Evolutionary conservation across 1,140 invertebrate genomes (phyloP).

Genomic region (Lerema accius): DNA sequence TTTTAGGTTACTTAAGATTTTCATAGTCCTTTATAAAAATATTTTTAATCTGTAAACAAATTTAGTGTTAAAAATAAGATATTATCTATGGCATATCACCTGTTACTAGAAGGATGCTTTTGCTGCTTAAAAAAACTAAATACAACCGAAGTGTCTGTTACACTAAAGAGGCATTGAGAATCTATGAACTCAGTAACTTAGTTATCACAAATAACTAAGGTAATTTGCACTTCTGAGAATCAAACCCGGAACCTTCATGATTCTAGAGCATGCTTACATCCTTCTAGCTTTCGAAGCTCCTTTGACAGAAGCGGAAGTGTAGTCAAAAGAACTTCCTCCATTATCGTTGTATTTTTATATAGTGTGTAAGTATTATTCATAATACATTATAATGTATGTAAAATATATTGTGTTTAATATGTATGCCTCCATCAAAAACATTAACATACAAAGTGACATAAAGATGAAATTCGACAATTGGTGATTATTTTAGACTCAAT

Average conservation of each 20-base stretch:
- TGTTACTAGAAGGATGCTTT: conserved; percentile 35
- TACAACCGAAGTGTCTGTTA: too few species aligned
- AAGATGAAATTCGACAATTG: too few species aligned
- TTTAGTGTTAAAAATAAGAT: conserved; percentile 60
- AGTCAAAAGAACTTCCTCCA: conserved; percentile 52
- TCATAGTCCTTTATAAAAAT: conserved; percentile 20
- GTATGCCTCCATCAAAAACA: conserved; percentile 9
- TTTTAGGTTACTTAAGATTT: not conserved
- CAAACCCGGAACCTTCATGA: conserved; percentile 24
- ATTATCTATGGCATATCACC: conserved; percentile 73
- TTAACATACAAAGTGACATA: too few species aligned
- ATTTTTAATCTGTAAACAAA: conserved; percentile 41
- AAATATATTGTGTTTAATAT: conserved; percentile 31
- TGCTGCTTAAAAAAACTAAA: not conserved
- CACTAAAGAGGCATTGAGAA: too few species aligned
- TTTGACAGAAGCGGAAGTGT: conserved; percentile 9
- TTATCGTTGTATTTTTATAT: conserved; percentile 77
- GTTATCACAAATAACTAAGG: too few species aligned
- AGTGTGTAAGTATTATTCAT: conserved; percentile 68
- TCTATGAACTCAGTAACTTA: too few species aligned
- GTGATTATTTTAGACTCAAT: too few species aligned
- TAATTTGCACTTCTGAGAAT: too few species aligned
- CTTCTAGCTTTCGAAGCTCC: conserved; percentile 13
- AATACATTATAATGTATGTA: conserved; percentile 43
- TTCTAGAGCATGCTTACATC: conserved; percentile 7